These are phyloP conservation scores for Sebastes trivittatus DNA, from an alignment of 2,797 vertebrate genomes.

Conservation along the genomic window DNA sequence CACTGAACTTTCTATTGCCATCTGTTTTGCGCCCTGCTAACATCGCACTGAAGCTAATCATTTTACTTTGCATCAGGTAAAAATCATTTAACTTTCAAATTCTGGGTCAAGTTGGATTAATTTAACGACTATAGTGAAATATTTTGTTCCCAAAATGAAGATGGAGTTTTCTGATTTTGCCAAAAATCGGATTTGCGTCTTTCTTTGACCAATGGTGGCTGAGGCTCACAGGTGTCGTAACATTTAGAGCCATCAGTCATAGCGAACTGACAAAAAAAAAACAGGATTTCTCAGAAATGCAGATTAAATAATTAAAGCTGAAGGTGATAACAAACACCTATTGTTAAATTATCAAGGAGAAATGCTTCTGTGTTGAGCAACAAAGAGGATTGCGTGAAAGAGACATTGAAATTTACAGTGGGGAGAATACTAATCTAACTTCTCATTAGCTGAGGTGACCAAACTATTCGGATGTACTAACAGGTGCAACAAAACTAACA, in stretches of 20 bases:
- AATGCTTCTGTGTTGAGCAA: not conserved
- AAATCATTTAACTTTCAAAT: not conserved
- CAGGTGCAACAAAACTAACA: constrained; percentile 23
- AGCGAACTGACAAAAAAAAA: not conserved
- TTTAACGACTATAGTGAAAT: not conserved
- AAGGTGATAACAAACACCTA: not conserved
- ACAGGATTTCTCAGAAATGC: not conserved
- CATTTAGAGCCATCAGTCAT: not conserved
- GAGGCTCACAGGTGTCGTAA: not conserved
- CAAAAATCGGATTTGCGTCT: not conserved
- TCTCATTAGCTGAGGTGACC: not conserved
- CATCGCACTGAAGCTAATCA: not conserved
- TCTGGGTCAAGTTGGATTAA: not conserved
- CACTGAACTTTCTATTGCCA: not conserved
- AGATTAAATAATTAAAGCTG: not conserved
- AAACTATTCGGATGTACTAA: not conserved
- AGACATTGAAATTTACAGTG: not conserved
- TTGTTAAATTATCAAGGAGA: not conserved
- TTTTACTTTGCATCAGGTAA: not conserved
- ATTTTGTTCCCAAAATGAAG: not conserved
- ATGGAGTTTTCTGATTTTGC: not conserved
- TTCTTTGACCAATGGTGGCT: not conserved
- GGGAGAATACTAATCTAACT: not conserved
- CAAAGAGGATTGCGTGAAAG: not conserved
- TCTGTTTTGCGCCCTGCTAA: not conserved